These are phyloP conservation scores for Drosophila kuntzei DNA, from an alignment of 2,888 invertebrate genomes.

Conservation along the genomic window DNA sequence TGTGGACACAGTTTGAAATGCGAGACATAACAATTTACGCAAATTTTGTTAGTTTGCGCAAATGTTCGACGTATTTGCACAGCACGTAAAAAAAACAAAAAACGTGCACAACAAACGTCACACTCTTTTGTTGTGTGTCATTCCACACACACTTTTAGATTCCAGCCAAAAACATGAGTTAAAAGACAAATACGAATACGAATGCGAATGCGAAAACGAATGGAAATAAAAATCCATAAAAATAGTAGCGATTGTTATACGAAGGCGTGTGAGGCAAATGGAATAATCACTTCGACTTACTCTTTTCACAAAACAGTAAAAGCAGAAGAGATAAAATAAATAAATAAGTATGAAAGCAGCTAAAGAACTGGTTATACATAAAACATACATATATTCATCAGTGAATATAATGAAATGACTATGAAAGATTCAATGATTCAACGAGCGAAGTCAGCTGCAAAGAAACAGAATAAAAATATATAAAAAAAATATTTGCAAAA, in stretches of 20 bases:
- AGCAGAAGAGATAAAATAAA: conserved; percentile 15
- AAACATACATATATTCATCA: conserved; percentile 1
- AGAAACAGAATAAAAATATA: no score
- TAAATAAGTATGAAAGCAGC: not conserved
- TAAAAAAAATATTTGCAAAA: no score
- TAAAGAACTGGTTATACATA: conserved; percentile 31
- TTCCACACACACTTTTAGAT: conserved; percentile 6
- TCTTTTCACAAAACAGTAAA: conserved; percentile 27
- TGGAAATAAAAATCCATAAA: conserved; percentile 11
- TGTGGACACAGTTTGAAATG: conserved; percentile 21
- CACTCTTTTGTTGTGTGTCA: conserved; percentile 13
- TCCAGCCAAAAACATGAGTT: conserved; percentile 12
- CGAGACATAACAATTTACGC: conserved; percentile 22
- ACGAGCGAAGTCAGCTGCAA: no score
- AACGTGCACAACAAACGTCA: conserved; percentile 45
- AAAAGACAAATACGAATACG: conserved; percentile 6
- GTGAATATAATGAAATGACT: not conserved
- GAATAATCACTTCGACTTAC: conserved; percentile 37
- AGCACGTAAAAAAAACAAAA: conserved; percentile 23
- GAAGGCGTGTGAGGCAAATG: conserved; percentile 45
- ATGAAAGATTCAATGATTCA: not conserved
- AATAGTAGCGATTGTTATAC: conserved; percentile 18
- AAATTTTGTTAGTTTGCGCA: conserved; percentile 35
- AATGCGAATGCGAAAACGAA: conserved; percentile 1
- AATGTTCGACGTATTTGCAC: conserved; percentile 47